These are phyloP conservation scores for Galerucella pusilla DNA, from an alignment of 2,888 invertebrate genomes.

Conservation along the genomic window DNA sequence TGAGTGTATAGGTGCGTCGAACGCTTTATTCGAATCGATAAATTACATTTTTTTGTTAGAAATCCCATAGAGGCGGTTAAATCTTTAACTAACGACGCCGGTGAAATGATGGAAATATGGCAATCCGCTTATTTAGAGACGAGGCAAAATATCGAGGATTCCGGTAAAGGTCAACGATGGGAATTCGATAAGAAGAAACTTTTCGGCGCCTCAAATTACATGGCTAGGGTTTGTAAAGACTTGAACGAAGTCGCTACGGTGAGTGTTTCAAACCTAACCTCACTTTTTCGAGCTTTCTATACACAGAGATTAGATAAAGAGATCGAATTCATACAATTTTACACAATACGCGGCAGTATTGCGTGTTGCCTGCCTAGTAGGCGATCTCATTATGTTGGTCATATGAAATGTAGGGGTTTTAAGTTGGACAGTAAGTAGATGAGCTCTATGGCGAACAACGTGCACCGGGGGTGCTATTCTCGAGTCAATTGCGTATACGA, in stretches of 20 bases:
- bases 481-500: too few species aligned
- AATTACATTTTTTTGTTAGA: conserved; percentile 34
- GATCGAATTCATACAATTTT: too few species aligned
- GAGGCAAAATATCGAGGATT: conserved; percentile 84
- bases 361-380: too few species aligned
- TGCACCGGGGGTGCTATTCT: too few species aligned
- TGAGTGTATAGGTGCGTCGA: conserved; percentile 7
- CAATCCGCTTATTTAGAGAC: conserved; percentile 80
- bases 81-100: conserved; percentile 68
- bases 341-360: too few species aligned
- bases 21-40: neutral
- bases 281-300: too few species aligned
- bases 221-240: conserved; percentile 82
- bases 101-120: conserved; percentile 79
- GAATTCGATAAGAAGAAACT: conserved; percentile 87
- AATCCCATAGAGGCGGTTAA: conserved; percentile 51
- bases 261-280: conserved; percentile 37
- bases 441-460: too few species aligned
- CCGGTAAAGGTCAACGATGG: conserved; percentile 89
- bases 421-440: too few species aligned
- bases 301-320: too few species aligned
- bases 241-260: conserved; percentile 83
- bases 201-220: conserved; percentile 88
- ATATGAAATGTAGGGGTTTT: too few species aligned
- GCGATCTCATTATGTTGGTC: too few species aligned